Evolutionary conservation across 2,113 vertebrate species (phyloP).

Genomic region (Nerophis ophidion): DNA sequence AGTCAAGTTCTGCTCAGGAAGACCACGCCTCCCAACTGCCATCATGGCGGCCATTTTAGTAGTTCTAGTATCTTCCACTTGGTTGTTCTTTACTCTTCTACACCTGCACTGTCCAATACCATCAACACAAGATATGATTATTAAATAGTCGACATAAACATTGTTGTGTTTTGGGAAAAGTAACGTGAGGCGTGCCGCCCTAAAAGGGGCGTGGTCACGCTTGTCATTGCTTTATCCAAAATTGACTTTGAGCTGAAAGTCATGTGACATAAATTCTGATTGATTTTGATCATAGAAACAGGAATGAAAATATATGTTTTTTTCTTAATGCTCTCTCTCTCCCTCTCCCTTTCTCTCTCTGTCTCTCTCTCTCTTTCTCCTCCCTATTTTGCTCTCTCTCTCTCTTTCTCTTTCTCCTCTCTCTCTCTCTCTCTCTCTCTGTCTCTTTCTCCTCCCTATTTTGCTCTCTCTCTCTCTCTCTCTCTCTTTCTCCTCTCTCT

Average conservation of each 20-base stretch:
- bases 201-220: no score
- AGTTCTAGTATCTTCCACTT: background rate
- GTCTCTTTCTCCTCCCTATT: no score
- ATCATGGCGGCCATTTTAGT: background rate
- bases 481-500: background rate
- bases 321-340: background rate
- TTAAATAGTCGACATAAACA: no score
- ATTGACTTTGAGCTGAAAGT: background rate
- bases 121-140: no score
- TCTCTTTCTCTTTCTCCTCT: conserved; percentile 2
- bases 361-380: conserved; percentile 20
- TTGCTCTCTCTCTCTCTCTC: conserved; percentile 5
- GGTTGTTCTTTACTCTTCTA: background rate
- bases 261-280: no score
- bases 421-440: conserved; percentile 1
- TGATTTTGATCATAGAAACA: background rate
- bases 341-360: background rate
- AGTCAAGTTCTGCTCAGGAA: conserved; percentile 3
- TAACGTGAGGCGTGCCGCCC: no score
- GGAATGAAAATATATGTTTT: background rate
- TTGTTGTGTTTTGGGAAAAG: no score
- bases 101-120: no score
- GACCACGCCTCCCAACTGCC: background rate
- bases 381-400: conserved; percentile 1
- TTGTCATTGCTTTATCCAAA: background rate